Base-by-base conservation (phyloP, 2,888 invertebrate genomes). In the Didymodactylos carnosus region DNA sequence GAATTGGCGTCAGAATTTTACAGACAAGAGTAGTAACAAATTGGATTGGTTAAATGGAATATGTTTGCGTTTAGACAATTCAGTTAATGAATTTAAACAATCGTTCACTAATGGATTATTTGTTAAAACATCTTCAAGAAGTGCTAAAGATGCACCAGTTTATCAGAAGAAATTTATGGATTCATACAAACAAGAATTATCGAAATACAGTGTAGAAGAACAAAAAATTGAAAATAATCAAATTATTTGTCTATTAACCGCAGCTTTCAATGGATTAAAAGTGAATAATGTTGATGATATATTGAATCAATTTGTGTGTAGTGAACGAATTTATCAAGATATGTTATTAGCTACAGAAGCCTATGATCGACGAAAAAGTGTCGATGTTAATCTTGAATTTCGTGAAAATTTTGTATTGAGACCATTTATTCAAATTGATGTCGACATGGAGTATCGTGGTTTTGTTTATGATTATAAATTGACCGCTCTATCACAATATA, bases 391-490 rank as follows among this genome's bases (percentile, higher is more conserved):
- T n/a, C n/a, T n/a, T n/a, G n/a, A n/a, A n/a, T 80, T 79, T 71
- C 71, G 78, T 40, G 80, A 80, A 77, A 77, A 80, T 76, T 80
- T 79, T 75, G 78, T 80, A 8, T 76, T 80, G 4, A 74, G 80
- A 49, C 75, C 78, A 72, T 80, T 80, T 76, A 77, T 79, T 13
- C 76, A 78, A 53, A 79, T 80, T 35, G 79, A 79, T 75, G 78
- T 80, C 6, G 80, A 80, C 71, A 79, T 80, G 79, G 80, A 80
- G 72, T 80, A 79, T 72, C 77, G 80, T 49, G 79, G 79, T 14
- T 80, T 80, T 78, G 80, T 79, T 23, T 78, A 71, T 53, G 74
- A 77, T 35, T 73, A 77, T 29, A 72, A 76, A 13, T 75, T 80
- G 14, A 77, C 76, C 35, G 79, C 79, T 3, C 41, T 80, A 14